These are phyloP conservation scores for Ferrisia virgata DNA, from an alignment of 2,888 invertebrate species.

Conservation along the genomic window DNA sequence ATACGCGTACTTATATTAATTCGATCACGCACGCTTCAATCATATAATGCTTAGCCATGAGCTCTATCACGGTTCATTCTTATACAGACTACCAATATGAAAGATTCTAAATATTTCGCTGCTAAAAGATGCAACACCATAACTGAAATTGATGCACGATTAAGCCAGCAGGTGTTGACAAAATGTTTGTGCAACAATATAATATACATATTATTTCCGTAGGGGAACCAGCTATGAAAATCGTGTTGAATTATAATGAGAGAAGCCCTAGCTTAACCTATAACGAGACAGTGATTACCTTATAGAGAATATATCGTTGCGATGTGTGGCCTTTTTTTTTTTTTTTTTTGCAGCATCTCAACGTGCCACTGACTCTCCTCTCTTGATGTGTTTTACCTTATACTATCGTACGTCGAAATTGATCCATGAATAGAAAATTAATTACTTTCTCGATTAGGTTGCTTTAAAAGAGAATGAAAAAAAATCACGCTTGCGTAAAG, in stretches of 20 bases:
- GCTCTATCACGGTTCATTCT: not conserved
- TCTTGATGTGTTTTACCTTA: not conserved
- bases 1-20: not conserved
- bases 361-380: not conserved
- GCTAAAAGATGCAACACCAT: not conserved
- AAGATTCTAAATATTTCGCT: not conserved
- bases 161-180: slow-evolving; percentile 29
- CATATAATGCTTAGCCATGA: not conserved
- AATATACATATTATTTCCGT: not conserved
- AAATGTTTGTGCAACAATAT: slow-evolving; percentile 15
- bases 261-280: not conserved
- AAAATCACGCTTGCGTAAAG: slow-evolving; percentile 5
- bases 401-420: slow-evolving; percentile 2
- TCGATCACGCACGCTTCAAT: slow-evolving; percentile 5
- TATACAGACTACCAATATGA: not conserved
- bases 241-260: slow-evolving; percentile 25
- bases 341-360: not conserved
- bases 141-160: slow-evolving; percentile 21
- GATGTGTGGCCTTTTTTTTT: slow-evolving; percentile 10
- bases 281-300: slow-evolving; percentile 9
- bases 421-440: slow-evolving; percentile 27
- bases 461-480: not conserved
- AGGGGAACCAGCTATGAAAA: not conserved
- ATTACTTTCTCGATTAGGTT: slow-evolving; percentile 27
- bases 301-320: not conserved